Percentiles rank a stretch among this genome's conserved stretches.
Evolutionary conservation across 2,888 invertebrate species (phyloP).

Genomic region (Andrena trimmerana): DNA sequence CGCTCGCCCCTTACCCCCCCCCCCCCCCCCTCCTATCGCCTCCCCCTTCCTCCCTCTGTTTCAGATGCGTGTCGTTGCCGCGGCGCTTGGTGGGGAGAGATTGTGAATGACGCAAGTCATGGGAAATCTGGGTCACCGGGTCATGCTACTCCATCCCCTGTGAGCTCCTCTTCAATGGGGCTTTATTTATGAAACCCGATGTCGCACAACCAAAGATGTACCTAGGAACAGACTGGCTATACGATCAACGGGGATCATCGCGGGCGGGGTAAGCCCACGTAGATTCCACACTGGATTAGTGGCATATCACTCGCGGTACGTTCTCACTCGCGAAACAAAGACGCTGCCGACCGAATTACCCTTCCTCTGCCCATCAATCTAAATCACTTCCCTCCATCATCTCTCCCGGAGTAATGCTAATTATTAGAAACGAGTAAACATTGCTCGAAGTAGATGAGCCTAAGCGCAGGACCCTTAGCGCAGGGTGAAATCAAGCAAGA

Average conservation of each 20-base stretch:
- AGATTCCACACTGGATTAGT: not conserved
- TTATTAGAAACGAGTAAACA: not conserved
- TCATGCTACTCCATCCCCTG: slow-evolving; percentile 79
- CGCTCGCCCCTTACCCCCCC: slow-evolving; percentile 30
- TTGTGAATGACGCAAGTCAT: slow-evolving; percentile 84
- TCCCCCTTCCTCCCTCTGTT: slow-evolving; percentile 43
- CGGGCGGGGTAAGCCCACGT: too few relatives aligned
- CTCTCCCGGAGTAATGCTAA: not conserved
- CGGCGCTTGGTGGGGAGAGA: slow-evolving; percentile 75
- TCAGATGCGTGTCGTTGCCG: slow-evolving; percentile 67
- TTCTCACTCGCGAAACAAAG: slow-evolving; percentile 16
- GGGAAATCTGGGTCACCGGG: slow-evolving; percentile 83
- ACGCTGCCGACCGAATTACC: not conserved
- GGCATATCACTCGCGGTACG: slow-evolving; percentile 11
- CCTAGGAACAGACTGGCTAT: slow-evolving; percentile 33
- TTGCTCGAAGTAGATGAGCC: not conserved
- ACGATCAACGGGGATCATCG: slow-evolving; percentile 27
- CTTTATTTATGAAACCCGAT: slow-evolving; percentile 81
- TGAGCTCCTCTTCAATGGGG: slow-evolving; percentile 81
- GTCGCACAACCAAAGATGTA: slow-evolving; percentile 62
- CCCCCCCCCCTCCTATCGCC: slow-evolving; percentile 30
- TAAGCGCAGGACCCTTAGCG: too few relatives aligned
- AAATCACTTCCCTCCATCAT: not conserved
- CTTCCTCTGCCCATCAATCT: not conserved
- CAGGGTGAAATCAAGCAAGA: not conserved